Conservation (phyloP, 2,888 invertebrate species). For the Amorpha juglandis region DNA sequence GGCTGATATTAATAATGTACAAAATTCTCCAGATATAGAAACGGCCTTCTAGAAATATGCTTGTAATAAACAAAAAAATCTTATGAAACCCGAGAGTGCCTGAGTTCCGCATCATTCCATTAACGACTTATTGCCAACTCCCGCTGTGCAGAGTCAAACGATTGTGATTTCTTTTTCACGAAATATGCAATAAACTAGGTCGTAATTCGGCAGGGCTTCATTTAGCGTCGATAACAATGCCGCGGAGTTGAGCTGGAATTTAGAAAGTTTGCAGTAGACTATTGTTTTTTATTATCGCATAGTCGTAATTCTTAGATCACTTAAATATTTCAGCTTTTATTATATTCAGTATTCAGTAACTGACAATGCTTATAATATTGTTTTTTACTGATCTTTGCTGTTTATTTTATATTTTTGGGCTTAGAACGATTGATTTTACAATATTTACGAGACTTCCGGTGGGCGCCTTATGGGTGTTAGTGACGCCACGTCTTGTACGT, state of each 20-base stretch:
- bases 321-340: constrained; percentile 5
- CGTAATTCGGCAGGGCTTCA: constrained; percentile 11
- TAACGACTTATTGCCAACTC: constrained; percentile 35
- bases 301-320: neutral
- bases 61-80: constrained; percentile 26
- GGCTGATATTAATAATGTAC: constrained; percentile 29
- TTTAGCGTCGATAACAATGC: constrained; percentile 16
- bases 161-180: constrained; percentile 32
- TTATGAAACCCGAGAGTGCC: constrained; percentile 27
- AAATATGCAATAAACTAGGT: constrained; percentile 28
- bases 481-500: no score
- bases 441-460: no score
- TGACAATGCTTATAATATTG: no score
- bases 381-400: no score
- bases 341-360: no score
- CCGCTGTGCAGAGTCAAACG: constrained; percentile 31
- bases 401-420: no score
- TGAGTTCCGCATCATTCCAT: constrained; percentile 29
- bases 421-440: no score
- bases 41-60: constrained; percentile 22
- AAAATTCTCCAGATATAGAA: constrained; percentile 24
- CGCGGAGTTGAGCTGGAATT: constrained; percentile 21
- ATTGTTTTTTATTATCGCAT: neutral
- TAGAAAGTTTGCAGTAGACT: constrained; percentile 1
- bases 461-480: no score